phyloP scores from a whole-genome alignment of 2,113 vertebrate species.

The Coptodon rendalli region DNA sequence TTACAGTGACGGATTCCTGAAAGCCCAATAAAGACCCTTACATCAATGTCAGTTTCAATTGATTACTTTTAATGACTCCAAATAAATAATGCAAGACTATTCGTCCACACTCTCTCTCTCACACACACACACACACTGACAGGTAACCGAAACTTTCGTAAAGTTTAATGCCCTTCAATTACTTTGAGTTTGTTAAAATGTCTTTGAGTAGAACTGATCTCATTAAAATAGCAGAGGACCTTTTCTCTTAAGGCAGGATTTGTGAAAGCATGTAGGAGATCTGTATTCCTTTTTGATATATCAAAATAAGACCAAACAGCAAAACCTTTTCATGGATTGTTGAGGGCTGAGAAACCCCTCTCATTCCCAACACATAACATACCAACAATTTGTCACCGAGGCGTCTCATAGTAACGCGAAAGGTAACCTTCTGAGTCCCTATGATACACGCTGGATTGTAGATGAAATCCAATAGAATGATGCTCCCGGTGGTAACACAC shows the following conservation, averaged over 20 bases:
- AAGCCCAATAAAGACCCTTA: slow-evolving; percentile 64
- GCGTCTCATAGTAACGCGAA: not conserved
- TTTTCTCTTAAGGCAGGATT: not conserved
- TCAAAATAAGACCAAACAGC: not conserved
- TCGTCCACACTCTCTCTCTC: not conserved
- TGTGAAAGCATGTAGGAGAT: not conserved
- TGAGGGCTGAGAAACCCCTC: not conserved
- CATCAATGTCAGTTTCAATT: slow-evolving; percentile 68
- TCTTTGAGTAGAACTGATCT: not conserved
- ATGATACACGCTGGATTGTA: not conserved
- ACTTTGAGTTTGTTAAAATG: slow-evolving; percentile 18
- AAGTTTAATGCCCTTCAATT: slow-evolving; percentile 42
- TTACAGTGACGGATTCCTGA: slow-evolving; percentile 65
- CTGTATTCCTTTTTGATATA: not conserved
- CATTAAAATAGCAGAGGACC: not conserved
- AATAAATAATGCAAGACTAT: slow-evolving; percentile 69
- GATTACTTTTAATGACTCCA: slow-evolving; percentile 71
- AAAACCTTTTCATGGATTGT: not conserved
- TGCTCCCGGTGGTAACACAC: not conserved
- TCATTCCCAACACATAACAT: not conserved
- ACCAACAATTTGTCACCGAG: rapidly evolving
- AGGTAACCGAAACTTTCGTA: slow-evolving; percentile 5
- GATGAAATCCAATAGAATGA: not conserved
- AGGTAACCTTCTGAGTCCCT: not conserved
- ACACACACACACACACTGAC: not conserved